Percentiles rank a stretch among this genome's conserved stretches.
These are phyloP conservation scores for Malthinus flaveolus DNA, from an alignment of 2,888 invertebrate species.

Conservation along the genomic window DNA sequence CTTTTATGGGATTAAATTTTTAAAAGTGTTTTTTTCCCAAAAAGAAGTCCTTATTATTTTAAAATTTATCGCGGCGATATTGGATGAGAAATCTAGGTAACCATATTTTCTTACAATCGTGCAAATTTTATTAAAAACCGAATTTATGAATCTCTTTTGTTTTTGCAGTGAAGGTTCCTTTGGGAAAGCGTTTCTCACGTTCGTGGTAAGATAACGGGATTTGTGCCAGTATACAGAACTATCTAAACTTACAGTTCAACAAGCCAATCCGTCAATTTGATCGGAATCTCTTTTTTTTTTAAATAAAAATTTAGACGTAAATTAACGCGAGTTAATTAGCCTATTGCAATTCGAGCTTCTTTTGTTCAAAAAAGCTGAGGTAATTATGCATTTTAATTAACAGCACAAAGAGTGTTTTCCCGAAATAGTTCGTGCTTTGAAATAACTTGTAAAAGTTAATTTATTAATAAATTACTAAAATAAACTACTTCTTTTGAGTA, in stretches of 20 bases:
- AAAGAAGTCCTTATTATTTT: conserved; percentile 1
- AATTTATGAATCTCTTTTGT: conserved; percentile 33
- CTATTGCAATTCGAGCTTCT: no score
- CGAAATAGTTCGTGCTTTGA: no score
- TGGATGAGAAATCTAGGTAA: conserved; percentile 16
- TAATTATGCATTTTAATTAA: no score
- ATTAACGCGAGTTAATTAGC: no score
- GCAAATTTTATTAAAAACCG: conserved; percentile 30
- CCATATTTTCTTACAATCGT: conserved; percentile 19
- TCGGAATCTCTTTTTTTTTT: conserved; percentile 12
- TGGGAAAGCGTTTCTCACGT: conserved; percentile 28
- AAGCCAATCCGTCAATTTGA: conserved; percentile 30
- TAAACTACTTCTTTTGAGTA: no score
- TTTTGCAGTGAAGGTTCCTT: conserved; percentile 25
- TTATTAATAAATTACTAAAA: no score
- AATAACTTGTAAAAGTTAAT: no score
- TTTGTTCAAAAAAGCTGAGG: no score
- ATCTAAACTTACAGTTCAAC: conserved; percentile 31
- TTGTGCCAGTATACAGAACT: conserved; percentile 27
- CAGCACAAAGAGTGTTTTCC: no score
- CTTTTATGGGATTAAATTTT: background rate
- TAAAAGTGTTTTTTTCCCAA: background rate
- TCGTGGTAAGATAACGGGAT: conserved; percentile 31
- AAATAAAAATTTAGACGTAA: no score
- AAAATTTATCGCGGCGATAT: conserved; percentile 17